Conservation (phyloP, 2,113 vertebrate species). For the Dicrurus megarhynchus region DNA sequence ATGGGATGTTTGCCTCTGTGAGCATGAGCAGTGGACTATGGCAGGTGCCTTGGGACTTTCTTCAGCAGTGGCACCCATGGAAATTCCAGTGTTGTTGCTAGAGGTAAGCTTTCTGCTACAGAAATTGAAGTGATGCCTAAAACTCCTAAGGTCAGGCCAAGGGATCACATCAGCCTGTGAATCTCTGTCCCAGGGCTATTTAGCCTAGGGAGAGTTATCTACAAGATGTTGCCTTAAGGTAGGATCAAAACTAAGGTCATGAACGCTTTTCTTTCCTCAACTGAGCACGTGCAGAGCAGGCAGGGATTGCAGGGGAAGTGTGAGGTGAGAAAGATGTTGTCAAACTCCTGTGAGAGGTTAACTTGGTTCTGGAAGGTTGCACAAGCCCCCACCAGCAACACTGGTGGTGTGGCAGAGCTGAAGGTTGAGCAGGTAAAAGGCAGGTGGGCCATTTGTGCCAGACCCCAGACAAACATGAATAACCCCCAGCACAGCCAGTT, state of each 20-base stretch:
- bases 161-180: neutral
- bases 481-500: neutral
- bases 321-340: neutral
- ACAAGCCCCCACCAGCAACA: neutral
- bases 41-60: neutral
- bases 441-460: neutral
- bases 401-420: neutral
- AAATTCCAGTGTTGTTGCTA: neutral
- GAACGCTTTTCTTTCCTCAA: neutral
- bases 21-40: neutral
- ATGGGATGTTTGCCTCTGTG: neutral
- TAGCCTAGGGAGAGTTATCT: neutral
- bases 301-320: neutral
- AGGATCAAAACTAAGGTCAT: neutral
- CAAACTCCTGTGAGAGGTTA: neutral
- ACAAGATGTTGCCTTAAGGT: neutral
- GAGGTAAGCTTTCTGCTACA: neutral
- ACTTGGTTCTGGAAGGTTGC: neutral
- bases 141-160: neutral
- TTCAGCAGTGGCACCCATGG: accelerated
- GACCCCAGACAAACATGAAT: neutral
- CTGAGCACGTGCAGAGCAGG: accelerated
- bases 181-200: neutral
- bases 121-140: neutral
- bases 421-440: neutral